These are phyloP conservation scores for Archivesica marissinica DNA, from an alignment of 1,140 invertebrate genomes.

Conservation along the genomic window DNA sequence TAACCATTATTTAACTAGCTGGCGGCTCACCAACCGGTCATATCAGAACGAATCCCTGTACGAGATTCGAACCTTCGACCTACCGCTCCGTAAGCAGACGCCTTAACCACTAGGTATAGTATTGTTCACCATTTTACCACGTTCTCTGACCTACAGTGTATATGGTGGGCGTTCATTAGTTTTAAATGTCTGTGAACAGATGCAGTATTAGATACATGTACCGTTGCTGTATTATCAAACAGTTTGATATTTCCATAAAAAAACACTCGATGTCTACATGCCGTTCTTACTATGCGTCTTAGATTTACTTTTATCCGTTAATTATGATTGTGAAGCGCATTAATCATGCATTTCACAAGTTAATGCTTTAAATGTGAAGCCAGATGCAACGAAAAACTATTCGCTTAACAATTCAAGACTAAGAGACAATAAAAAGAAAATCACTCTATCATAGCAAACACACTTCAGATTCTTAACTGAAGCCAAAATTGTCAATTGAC, in stretches of 20 bases:
- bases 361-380: slow-evolving; percentile 12
- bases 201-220: slow-evolving; percentile 2
- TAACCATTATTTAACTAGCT: no score
- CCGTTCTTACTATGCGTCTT: background rate
- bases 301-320: slow-evolving; percentile 20
- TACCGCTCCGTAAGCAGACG: no score
- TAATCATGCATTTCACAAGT: slow-evolving; percentile 6
- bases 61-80: no score
- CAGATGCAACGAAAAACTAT: background rate
- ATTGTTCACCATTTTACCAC: no score
- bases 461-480: slow-evolving; percentile 17
- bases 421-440: slow-evolving; percentile 31
- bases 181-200: slow-evolving; percentile 1
- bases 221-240: slow-evolving; percentile 23
- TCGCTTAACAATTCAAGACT: slow-evolving; percentile 23
- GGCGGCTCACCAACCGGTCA: no score
- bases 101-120: no score
- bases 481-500: slow-evolving; percentile 38
- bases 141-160: no score
- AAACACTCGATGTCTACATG: background rate
- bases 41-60: no score
- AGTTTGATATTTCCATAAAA: slow-evolving; percentile 26
- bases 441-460: slow-evolving; percentile 14
- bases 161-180: no score
- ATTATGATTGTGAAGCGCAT: slow-evolving; percentile 15